phyloP scores from a whole-genome alignment of 2,888 invertebrate species.

The Drosophila bunnanda region DNA sequence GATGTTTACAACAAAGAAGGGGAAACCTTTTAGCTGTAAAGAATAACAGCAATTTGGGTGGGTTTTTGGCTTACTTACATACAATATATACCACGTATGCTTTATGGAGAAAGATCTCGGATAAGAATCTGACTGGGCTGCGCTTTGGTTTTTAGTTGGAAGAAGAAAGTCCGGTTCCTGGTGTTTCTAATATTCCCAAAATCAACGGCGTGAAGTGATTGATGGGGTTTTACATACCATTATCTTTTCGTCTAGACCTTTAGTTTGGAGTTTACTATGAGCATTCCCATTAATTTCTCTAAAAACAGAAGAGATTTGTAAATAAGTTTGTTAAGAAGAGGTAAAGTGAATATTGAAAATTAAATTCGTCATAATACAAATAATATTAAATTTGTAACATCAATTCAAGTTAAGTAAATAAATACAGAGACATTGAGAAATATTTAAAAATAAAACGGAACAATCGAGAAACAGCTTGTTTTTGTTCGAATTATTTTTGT shows the following conservation, averaged over 20 bases:
- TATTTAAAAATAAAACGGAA: not conserved
- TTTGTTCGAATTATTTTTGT: not conserved
- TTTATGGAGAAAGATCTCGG: constrained; percentile 57
- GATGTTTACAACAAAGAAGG: constrained; percentile 48
- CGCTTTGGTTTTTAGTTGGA: constrained; percentile 16
- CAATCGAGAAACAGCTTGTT: not conserved
- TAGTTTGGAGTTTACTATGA: not conserved
- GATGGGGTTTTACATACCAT: not conserved
- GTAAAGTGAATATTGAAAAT: not conserved
- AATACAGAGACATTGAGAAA: not conserved
- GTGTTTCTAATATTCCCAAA: constrained; percentile 7
- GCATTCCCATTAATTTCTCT: not conserved
- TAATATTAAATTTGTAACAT: not conserved
- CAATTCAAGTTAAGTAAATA: not conserved
- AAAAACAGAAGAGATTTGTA: too few species aligned
- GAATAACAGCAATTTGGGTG: constrained; percentile 53
- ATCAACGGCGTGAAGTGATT: constrained; percentile 10
- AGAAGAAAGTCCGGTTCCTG: constrained; percentile 16
- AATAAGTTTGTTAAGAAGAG: not conserved
- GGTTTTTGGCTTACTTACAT: constrained; percentile 51
- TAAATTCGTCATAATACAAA: not conserved
- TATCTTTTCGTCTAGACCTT: constrained; percentile 7
- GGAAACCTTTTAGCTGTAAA: constrained; percentile 52
- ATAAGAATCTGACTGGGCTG: constrained; percentile 41
- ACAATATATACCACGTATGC: constrained; percentile 22